Conservation (phyloP, 2,888 invertebrate species). For the Dusona sp. region DNA sequence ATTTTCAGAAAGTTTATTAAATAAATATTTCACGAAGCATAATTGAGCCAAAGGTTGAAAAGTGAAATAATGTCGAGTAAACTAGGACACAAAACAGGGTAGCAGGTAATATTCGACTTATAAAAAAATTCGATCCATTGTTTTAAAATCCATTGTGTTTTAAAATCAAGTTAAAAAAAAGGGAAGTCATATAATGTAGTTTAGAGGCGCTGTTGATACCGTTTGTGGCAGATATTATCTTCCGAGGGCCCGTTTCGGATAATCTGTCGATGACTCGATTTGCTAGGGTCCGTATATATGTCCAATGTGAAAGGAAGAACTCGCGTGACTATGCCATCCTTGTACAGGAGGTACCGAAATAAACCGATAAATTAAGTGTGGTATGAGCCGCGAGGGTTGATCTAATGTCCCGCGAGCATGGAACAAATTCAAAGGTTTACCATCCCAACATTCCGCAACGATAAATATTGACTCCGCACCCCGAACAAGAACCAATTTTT, state of each 20-base stretch:
- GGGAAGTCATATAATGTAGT: neutral
- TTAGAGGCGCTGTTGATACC: neutral
- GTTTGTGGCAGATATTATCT: constrained; percentile 15
- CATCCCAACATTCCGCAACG: constrained; percentile 18
- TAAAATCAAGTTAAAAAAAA: neutral
- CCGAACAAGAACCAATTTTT: neutral
- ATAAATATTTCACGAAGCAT: neutral
- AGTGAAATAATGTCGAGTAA: neutral
- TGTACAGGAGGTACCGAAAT: constrained; percentile 40
- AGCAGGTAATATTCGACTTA: too few relatives aligned
- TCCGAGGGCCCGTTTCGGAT: constrained; percentile 36
- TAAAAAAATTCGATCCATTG: neutral
- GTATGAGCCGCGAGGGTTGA: constrained; percentile 32
- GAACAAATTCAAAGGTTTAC: constrained; percentile 52
- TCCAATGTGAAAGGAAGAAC: constrained; percentile 41
- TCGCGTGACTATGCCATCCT: constrained; percentile 49
- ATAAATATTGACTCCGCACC: constrained; percentile 56
- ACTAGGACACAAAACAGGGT: neutral
- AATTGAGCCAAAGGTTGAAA: neutral
- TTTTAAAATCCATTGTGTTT: too few relatives aligned
- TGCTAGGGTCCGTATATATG: neutral
- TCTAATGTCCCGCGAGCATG: constrained; percentile 58
- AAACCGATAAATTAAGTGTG: constrained; percentile 61
- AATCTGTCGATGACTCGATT: constrained; percentile 60
- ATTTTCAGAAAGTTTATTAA: neutral